Percentiles rank a stretch among this genome's conserved stretches.
These are phyloP conservation scores for Litoditis marina DNA, from an alignment of 2,888 invertebrate genomes.

Conservation along the genomic window DNA sequence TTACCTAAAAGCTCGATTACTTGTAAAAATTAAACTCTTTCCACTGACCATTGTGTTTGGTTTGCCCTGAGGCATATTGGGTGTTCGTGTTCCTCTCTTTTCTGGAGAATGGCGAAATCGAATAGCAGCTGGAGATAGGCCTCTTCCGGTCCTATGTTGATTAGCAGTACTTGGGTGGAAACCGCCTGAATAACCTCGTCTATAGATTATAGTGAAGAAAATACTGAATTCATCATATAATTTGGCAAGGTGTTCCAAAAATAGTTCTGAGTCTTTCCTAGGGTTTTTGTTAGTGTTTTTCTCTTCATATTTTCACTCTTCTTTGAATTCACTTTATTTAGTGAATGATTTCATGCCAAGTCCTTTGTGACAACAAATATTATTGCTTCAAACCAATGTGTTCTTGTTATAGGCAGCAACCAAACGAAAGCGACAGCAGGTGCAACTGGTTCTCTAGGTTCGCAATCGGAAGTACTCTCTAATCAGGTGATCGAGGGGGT, in stretches of 20 bases:
- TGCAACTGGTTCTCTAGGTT: slow-evolving; percentile 40
- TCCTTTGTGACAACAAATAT: too few relatives aligned
- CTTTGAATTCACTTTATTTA: too few relatives aligned
- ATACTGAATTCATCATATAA: too few relatives aligned
- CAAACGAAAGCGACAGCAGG: slow-evolving; percentile 38
- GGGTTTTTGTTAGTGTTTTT: too few relatives aligned
- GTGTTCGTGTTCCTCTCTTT: slow-evolving; percentile 7
- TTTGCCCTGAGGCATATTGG: slow-evolving; percentile 10
- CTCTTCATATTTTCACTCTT: too few relatives aligned
- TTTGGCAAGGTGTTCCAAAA: too few relatives aligned
- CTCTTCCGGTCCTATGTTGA: slow-evolving; percentile 1
- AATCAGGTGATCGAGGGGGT: slow-evolving; percentile 11
- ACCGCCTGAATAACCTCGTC: slow-evolving; percentile 19
- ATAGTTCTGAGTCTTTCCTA: too few relatives aligned
- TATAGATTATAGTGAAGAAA: too few relatives aligned
- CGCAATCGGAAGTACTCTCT: slow-evolving; percentile 30
- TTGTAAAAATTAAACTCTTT: too few relatives aligned
- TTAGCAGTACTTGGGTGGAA: slow-evolving; percentile 13
- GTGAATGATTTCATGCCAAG: too few relatives aligned
- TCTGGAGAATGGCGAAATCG: slow-evolving; percentile 9
- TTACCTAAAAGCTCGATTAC: too few relatives aligned
- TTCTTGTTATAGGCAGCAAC: slow-evolving; percentile 20
- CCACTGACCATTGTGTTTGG: slow-evolving; percentile 12
- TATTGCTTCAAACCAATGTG: too few relatives aligned
- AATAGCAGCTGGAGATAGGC: slow-evolving; percentile 10